A percentile compares a stretch with the other conserved stretches of the same genome.
These are phyloP conservation scores for Protobothrops flavoviridis DNA, from an alignment of 2,113 vertebrate genomes.

Conservation along the genomic window DNA sequence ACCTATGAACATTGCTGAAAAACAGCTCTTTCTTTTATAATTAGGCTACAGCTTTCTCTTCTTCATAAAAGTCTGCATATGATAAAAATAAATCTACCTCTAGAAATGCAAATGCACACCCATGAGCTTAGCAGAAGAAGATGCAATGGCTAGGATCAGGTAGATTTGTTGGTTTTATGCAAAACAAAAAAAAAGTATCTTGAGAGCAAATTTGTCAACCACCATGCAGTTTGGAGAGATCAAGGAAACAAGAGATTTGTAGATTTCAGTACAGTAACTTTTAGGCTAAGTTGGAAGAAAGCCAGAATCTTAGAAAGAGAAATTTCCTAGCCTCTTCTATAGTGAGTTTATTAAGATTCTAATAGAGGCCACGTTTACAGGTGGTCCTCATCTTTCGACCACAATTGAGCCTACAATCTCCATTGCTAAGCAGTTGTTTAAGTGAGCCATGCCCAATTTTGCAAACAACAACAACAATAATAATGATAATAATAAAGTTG, in stretches of 20 bases:
- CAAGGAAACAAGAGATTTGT: background rate
- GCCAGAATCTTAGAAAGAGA: background rate
- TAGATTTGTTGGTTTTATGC: background rate
- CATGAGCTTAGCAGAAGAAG: background rate
- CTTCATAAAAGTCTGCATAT: background rate
- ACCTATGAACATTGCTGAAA: background rate
- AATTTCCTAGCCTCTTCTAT: background rate
- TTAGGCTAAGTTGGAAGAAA: background rate
- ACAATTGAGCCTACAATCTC: background rate
- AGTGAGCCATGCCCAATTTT: background rate
- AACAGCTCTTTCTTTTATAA: background rate
- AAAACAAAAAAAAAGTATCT: background rate
- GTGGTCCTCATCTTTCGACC: background rate
- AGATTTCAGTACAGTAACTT: background rate
- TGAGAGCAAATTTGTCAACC: background rate
- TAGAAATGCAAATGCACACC: background rate
- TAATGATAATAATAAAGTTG: too few species aligned
- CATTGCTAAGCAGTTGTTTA: background rate
- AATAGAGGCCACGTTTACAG: background rate
- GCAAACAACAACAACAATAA: background rate
- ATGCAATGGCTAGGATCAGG: background rate
- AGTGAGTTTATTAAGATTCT: background rate
- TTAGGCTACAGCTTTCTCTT: background rate
- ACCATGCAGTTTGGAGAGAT: background rate
- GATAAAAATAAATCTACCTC: background rate